Conservation (phyloP, 2,888 invertebrate genomes). For the Chloromyia formosa region DNA sequence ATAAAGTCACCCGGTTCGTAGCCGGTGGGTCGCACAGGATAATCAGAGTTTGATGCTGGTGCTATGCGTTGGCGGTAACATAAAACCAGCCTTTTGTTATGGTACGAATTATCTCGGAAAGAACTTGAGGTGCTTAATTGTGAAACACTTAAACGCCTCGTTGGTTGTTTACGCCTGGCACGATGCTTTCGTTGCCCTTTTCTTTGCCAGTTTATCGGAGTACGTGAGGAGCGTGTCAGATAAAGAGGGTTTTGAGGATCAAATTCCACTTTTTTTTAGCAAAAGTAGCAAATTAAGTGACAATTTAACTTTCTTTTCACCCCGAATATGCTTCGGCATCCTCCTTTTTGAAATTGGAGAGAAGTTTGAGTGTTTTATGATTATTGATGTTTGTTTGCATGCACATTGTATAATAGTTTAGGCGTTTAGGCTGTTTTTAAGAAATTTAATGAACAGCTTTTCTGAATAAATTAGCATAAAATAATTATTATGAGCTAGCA, state of each 20-base stretch:
- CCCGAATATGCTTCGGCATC: too few relatives aligned
- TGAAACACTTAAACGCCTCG: constrained; percentile 26
- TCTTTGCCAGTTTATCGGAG: neutral
- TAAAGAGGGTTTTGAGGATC: neutral
- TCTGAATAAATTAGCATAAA: too few relatives aligned
- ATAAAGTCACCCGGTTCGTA: neutral
- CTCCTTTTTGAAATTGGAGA: too few relatives aligned
- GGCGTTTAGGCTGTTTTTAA: too few relatives aligned
- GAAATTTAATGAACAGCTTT: too few relatives aligned
- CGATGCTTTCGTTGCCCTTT: neutral
- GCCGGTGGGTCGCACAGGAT: neutral
- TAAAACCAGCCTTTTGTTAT: constrained; percentile 16
- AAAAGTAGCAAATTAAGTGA: neutral
- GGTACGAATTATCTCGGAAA: constrained; percentile 1
- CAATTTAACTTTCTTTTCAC: neutral
- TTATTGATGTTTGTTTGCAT: too few relatives aligned
- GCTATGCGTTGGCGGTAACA: neutral
- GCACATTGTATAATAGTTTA: too few relatives aligned
- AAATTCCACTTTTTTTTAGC: neutral
- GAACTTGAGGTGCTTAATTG: constrained; percentile 21
- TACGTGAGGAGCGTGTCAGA: constrained; percentile 5
- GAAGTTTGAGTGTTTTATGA: too few relatives aligned
- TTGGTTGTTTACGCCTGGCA: constrained; percentile 11
- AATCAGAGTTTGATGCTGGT: too few relatives aligned
- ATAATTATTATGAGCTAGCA: too few relatives aligned